phyloP scores from a whole-genome alignment of 1,140 invertebrate species.

The Tetramorium parvispinum region DNA sequence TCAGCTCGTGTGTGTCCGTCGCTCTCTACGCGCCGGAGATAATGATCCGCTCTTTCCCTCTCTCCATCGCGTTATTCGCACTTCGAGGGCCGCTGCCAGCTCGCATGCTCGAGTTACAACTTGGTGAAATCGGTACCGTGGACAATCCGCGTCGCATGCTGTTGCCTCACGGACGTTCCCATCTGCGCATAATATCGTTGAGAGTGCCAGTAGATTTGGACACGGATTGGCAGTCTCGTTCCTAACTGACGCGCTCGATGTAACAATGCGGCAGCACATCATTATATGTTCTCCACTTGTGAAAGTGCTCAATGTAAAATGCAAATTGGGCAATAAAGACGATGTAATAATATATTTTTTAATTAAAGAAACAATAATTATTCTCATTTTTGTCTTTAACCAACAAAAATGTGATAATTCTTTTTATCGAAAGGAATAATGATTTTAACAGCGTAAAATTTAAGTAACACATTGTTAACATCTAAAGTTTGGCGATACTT shows the following conservation, averaged over 20 bases:
- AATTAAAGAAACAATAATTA: not conserved
- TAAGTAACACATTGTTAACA: not conserved
- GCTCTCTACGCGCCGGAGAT: slow-evolving; percentile 33
- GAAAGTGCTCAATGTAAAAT: not conserved
- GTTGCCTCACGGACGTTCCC: slow-evolving; percentile 2
- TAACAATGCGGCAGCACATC: not conserved
- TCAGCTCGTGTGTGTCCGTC: slow-evolving; percentile 32
- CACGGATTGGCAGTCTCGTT: not conserved
- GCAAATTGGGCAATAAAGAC: not conserved
- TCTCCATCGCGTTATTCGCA: slow-evolving; percentile 37
- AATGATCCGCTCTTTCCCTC: slow-evolving; percentile 46
- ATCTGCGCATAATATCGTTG: slow-evolving; percentile 28
- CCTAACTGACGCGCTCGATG: not conserved
- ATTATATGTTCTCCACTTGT: not conserved
- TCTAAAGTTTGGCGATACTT: not conserved
- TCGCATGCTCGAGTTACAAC: slow-evolving; percentile 34
- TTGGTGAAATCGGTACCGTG: slow-evolving; percentile 40
- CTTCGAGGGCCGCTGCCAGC: slow-evolving; percentile 12
- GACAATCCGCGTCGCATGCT: not conserved
- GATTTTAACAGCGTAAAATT: not conserved
- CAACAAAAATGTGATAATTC: not conserved
- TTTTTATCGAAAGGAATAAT: not conserved
- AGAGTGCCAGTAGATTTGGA: not conserved
- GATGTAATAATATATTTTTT: no score
- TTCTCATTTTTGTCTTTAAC: not conserved